Conservation (phyloP, 2,888 invertebrate genomes). For the Orthosia gothica region DNA sequence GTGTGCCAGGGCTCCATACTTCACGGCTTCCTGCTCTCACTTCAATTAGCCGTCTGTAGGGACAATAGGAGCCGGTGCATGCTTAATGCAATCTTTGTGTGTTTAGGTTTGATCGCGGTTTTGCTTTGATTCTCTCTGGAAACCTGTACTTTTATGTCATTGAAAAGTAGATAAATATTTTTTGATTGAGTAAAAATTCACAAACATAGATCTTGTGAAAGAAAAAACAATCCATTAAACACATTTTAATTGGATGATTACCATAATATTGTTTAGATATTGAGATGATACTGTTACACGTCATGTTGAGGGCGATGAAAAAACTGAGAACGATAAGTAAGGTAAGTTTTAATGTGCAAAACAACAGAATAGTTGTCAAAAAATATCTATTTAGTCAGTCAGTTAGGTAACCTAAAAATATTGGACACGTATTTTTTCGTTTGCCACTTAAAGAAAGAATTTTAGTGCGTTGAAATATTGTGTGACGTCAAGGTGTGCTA, state of each 20-base stretch:
- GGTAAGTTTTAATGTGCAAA: not conserved
- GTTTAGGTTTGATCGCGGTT: not conserved
- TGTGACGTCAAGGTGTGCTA: too few relatives aligned
- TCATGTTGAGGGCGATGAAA: not conserved
- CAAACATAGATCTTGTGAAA: too few relatives aligned
- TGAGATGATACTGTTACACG: not conserved
- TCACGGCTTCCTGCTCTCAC: slow-evolving; percentile 78
- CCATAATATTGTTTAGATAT: too few relatives aligned
- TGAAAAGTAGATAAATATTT: too few relatives aligned
- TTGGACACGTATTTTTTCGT: too few relatives aligned
- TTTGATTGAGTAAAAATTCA: too few relatives aligned
- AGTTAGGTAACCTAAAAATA: too few relatives aligned
- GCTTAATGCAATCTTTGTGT: slow-evolving; percentile 48
- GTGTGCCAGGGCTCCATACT: slow-evolving; percentile 58
- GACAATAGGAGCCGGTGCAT: slow-evolving; percentile 49
- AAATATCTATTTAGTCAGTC: too few relatives aligned
- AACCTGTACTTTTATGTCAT: rapidly evolving
- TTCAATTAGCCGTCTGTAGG: slow-evolving; percentile 83
- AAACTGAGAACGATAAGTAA: not conserved
- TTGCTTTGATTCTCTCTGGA: not conserved
- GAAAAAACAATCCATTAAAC: not conserved
- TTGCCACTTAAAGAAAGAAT: too few relatives aligned
- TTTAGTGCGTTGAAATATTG: too few relatives aligned
- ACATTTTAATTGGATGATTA: not conserved
- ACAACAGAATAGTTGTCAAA: too few relatives aligned